These are phyloP conservation scores for Corynorhinus townsendii DNA, from an alignment of 2,113 vertebrate genomes.

Conservation along the genomic window DNA sequence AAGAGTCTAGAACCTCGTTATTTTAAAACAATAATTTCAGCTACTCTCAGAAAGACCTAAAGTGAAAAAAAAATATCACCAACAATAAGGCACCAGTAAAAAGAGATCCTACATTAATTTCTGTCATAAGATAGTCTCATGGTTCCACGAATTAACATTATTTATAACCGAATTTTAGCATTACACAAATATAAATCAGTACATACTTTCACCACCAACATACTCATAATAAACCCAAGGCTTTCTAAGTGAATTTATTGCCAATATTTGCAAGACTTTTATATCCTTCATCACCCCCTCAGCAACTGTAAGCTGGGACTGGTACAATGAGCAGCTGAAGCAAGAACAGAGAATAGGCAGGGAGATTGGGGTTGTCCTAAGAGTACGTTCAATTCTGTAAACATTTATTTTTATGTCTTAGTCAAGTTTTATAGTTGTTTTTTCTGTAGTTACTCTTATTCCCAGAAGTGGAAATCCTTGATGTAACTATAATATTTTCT, in stretches of 20 bases:
- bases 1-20: not conserved
- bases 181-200: not conserved
- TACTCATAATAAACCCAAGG: not conserved
- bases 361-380: not conserved
- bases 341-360: not conserved
- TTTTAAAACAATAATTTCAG: not conserved
- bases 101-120: not conserved
- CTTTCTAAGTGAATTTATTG: not conserved
- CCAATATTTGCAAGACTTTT: not conserved
- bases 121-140: not conserved
- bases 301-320: not conserved
- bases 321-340: not conserved
- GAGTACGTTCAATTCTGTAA: not conserved
- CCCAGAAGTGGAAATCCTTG: not conserved
- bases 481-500: not conserved
- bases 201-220: not conserved
- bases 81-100: not conserved
- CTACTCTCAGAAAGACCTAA: not conserved
- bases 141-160: not conserved
- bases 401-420: not conserved
- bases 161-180: not conserved
- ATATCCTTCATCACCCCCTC: rapidly evolving
- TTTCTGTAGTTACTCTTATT: not conserved
- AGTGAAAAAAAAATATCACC: not conserved
- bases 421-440: not conserved